Percentiles rank a stretch among this genome's conserved stretches.
phyloP scores from a whole-genome alignment of 2,797 vertebrate species.

The Eulemur rubriventer region DNA sequence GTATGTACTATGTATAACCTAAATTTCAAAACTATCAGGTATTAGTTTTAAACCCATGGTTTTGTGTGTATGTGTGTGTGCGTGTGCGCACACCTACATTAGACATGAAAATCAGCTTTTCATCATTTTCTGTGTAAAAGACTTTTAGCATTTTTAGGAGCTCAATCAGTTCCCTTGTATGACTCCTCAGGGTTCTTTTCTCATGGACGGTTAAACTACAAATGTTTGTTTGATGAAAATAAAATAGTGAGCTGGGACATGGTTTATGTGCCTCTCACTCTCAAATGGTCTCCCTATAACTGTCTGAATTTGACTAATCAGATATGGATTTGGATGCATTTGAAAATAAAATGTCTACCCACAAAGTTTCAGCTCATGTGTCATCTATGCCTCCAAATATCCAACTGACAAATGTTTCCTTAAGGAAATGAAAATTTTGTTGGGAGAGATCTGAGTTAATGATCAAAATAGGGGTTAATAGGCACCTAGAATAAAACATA shows the following conservation, averaged over 20 bases:
- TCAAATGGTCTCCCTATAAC: background rate
- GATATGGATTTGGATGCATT: background rate
- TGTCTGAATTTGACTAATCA: constrained; percentile 2
- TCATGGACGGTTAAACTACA: background rate
- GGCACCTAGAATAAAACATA: background rate
- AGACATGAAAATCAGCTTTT: constrained; percentile 13
- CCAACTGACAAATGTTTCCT: background rate
- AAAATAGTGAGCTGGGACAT: background rate
- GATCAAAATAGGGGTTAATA: background rate
- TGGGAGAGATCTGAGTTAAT: background rate
- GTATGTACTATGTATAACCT: background rate
- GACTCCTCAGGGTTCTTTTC: background rate
- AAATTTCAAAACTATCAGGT: background rate
- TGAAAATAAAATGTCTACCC: background rate
- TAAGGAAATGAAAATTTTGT: background rate
- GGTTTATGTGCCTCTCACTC: background rate
- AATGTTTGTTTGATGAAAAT: constrained; percentile 26
- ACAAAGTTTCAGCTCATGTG: background rate
- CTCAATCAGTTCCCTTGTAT: background rate
- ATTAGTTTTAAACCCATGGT: background rate
- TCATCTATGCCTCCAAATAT: background rate
- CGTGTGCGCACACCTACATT: background rate
- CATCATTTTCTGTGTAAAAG: background rate
- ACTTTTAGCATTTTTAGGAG: background rate
- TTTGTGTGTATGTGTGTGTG: background rate